Evolutionary conservation across 1,140 invertebrate species (phyloP).

Genomic region (Tigriopus japonicus): DNA sequence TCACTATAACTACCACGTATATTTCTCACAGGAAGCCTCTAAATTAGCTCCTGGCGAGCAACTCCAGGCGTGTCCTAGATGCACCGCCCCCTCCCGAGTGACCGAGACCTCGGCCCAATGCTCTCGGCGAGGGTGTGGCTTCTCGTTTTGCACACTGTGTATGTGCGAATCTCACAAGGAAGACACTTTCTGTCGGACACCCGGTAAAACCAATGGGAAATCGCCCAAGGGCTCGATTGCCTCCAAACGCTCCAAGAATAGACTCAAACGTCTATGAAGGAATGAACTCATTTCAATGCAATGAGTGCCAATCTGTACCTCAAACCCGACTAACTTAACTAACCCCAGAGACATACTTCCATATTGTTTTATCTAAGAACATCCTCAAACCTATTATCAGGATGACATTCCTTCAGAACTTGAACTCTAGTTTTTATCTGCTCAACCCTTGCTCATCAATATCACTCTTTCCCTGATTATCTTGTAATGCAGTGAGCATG

Average conservation of each 20-base stretch:
- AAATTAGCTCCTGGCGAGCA: background rate
- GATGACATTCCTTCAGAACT: no score
- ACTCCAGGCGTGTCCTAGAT: constrained; percentile 5
- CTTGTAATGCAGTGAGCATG: no score
- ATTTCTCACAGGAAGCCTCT: background rate
- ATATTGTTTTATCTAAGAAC: background rate
- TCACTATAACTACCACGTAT: no score
- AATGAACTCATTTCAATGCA: background rate
- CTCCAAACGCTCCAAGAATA: background rate
- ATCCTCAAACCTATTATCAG: background rate
- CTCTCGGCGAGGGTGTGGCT: background rate
- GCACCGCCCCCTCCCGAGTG: constrained; percentile 5
- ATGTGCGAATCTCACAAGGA: background rate
- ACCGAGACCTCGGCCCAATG: background rate
- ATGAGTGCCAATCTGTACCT: background rate
- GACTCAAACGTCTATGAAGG: background rate
- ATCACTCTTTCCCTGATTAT: no score
- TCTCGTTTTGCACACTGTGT: constrained; percentile 7
- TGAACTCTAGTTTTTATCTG: no score
- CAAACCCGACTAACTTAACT: background rate
- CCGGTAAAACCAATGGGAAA: background rate
- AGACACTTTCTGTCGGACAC: background rate
- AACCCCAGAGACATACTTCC: no score
- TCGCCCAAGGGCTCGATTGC: background rate
- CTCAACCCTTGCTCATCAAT: no score